A percentile compares a stretch with the other conserved stretches of the same genome.
Conservation (phyloP, 2,113 vertebrate species). For the Pelusios castaneus region DNA sequence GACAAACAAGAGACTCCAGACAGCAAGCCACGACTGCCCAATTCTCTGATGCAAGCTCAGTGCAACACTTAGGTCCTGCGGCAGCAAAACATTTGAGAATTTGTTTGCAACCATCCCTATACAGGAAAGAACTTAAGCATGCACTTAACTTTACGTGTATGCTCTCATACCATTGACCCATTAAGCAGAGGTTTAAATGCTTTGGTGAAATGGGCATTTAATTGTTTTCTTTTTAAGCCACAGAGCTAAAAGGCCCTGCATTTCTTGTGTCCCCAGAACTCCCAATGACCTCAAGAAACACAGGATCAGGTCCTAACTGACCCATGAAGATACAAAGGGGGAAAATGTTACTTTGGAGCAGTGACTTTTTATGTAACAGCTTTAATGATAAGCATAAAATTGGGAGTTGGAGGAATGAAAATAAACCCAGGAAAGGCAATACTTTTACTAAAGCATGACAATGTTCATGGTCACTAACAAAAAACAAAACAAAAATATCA, state of each 20-base stretch:
- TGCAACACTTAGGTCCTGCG: not conserved
- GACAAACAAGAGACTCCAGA: not conserved
- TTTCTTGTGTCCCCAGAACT: not conserved
- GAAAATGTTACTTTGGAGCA: not conserved
- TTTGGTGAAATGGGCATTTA: not conserved
- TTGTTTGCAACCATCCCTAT: not conserved
- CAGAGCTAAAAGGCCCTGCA: not conserved
- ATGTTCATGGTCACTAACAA: not conserved
- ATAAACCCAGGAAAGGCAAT: not conserved
- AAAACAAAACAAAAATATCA: not conserved
- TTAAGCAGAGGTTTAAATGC: not conserved
- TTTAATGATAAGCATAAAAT: not conserved
- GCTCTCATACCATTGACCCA: not conserved
- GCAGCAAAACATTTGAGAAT: not conserved
- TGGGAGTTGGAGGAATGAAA: not conserved
- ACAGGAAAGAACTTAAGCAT: fast-evolving
- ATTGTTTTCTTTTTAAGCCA: not conserved
- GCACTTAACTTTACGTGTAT: not conserved
- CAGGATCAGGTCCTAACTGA: not conserved
- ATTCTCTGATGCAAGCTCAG: not conserved
- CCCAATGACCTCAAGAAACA: not conserved
- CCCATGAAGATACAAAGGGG: not conserved
- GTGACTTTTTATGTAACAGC: not conserved
- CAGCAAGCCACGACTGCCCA: not conserved
- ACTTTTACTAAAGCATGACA: not conserved